Evolutionary conservation across 2,797 vertebrate genomes (phyloP).

Genomic region (Sebastes minor): DNA sequence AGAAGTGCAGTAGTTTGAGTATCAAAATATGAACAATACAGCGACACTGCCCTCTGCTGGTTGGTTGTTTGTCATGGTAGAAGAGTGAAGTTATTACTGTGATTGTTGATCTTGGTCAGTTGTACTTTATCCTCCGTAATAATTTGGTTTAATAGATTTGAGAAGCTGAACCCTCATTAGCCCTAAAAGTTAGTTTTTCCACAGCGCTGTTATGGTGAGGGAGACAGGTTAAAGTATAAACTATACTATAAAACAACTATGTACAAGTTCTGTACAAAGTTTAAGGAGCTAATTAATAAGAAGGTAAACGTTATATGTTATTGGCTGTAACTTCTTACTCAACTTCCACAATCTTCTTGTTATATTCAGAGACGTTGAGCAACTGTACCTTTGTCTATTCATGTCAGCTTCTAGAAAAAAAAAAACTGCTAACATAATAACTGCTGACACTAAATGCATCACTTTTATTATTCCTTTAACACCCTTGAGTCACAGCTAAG

Average conservation of each 20-base stretch:
- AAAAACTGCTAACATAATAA: not conserved
- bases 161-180: not conserved
- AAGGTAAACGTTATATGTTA: not conserved
- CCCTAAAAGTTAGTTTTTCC: not conserved
- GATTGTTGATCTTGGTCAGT: not conserved
- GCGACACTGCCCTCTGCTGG: slow-evolving; percentile 67
- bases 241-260: not conserved
- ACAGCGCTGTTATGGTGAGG: not conserved
- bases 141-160: not conserved
- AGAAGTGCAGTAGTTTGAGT: not conserved
- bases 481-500: not conserved
- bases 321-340: not conserved
- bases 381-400: not conserved
- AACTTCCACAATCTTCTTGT: not conserved
- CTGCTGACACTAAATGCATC: not conserved
- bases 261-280: not conserved
- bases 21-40: not conserved
- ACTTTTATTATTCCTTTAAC: not conserved
- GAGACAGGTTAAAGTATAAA: not conserved
- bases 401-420: not conserved
- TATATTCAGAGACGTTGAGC: not conserved
- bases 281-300: not conserved
- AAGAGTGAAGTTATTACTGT: not conserved
- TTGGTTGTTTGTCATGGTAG: not conserved
- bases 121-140: not conserved